Base-by-base conservation (phyloP, 2,113 vertebrate genomes). In the Xenopus borealis region DNA sequence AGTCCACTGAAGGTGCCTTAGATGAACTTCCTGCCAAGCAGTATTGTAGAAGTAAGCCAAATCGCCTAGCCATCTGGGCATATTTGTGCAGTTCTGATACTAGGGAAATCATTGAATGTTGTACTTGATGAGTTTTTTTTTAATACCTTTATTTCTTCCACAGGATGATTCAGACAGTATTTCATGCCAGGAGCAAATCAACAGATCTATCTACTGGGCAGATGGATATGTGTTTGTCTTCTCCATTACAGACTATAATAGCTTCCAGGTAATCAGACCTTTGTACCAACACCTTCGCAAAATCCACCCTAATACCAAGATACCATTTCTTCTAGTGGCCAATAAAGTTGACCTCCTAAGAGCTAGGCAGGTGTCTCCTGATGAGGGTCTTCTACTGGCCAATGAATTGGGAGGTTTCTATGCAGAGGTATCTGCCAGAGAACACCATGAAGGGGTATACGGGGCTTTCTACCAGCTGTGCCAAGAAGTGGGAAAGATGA, bases 151-250 rank as follows among this genome's bases (percentile, higher is more conserved):
- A 19, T 80, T 71, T 73, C 71, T 75, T 17, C 0, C 45, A 13
- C 88, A 96, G 94, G 91, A 94, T 0, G 89, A 94, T 47, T 83
- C 83, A 0, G 93, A 94, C 17, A 88, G 82, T 30, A 87, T 94
- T 53, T 92, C 89, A 83, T 95, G 93, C 83, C 93, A 93, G 81
- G 93, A 95, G 83, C 93, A 94, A 87, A 94, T 95, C 75, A 94
- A 95, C 86, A 92, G 93, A 63, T 96, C 94, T 0, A 95, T 97
- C 87, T 96, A 96, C 87, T 97, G 95, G 95, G 95, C 95, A 0
- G 95, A 97, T 12, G 95, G 95, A 7, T 97, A 95, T 40, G 93
- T 97, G 1, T 86, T 96, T 17, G 95, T 94, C 0, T 97, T 93
- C 64, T 96, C 95, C 88, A 96, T 97, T 86, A 95, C 95, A 2